These are phyloP conservation scores for Arrhamphus sclerolepis DNA, from an alignment of 2,797 vertebrate species.

Conservation along the genomic window DNA sequence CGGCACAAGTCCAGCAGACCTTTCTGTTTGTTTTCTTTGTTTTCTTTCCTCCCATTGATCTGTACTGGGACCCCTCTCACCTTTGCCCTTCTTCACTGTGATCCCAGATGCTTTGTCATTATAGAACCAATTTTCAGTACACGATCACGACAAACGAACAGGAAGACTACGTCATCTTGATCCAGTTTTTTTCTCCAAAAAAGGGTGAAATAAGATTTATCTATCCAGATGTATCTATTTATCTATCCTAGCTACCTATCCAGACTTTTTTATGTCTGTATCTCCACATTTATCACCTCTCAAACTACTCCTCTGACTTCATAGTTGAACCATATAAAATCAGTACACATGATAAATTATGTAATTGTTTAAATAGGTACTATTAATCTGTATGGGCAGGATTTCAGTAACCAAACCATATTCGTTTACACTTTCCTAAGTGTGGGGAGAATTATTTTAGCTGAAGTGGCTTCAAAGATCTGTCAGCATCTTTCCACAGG, in stretches of 20 bases:
- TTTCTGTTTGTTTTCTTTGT: conserved; percentile 27
- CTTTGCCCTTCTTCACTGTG: conserved; percentile 41
- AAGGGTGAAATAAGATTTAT: conserved; percentile 44
- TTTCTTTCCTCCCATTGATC: conserved; percentile 11
- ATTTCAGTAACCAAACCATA: conserved; percentile 47
- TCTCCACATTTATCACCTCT: conserved; percentile 29
- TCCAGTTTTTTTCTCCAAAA: conserved; percentile 59
- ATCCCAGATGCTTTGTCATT: conserved; percentile 55
- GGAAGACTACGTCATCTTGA: conserved; percentile 69
- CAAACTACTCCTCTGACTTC: conserved; percentile 15
- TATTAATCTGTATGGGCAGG: conserved; percentile 66
- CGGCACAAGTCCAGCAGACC: conserved; percentile 72
- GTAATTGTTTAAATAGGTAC: conserved; percentile 75
- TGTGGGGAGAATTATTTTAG: conserved; percentile 40
- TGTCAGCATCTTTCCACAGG: conserved; percentile 42
- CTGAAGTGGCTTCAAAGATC: conserved; percentile 15
- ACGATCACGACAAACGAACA: conserved; percentile 53
- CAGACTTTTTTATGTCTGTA: conserved; percentile 37
- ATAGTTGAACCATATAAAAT: conserved; percentile 63
- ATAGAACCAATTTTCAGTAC: conserved; percentile 61
- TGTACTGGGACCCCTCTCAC: conserved; percentile 60
- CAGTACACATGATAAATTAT: conserved; percentile 65
- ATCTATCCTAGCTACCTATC: too few relatives aligned
- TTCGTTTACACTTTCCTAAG: conserved; percentile 38
- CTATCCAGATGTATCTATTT: conserved; percentile 52